Percentiles rank a stretch among this genome's conserved stretches.
These are phyloP conservation scores for Furcula furcula DNA, from an alignment of 2,888 invertebrate genomes.

Conservation along the genomic window DNA sequence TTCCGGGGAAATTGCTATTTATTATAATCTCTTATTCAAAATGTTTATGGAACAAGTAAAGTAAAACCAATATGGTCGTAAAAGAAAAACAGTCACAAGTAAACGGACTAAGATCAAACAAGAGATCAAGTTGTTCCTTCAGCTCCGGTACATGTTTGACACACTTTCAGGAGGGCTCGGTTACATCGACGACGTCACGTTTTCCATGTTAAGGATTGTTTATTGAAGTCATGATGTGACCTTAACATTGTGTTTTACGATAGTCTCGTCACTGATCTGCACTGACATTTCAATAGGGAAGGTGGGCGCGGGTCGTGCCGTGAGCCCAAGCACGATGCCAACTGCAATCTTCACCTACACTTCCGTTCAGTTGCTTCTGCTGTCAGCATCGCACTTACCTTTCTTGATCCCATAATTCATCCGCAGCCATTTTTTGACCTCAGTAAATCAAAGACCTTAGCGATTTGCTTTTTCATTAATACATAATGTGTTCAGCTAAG, in stretches of 20 bases:
- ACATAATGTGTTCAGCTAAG: too few species aligned
- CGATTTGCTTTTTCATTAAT: too few species aligned
- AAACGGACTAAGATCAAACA: conserved; percentile 31
- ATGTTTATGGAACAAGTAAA: not conserved
- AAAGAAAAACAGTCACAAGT: conserved; percentile 30
- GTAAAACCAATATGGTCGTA: not conserved
- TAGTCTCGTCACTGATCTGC: conserved; percentile 77
- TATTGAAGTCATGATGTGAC: conserved; percentile 81
- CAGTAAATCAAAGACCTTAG: too few species aligned
- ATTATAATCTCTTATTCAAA: too few species aligned
- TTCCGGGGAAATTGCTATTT: not conserved
- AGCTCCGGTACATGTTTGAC: conserved; percentile 61
- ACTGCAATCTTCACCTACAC: conserved; percentile 44
- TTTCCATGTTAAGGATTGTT: conserved; percentile 75
- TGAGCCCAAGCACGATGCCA: conserved; percentile 66
- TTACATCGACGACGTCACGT: conserved; percentile 73
- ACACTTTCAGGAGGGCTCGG: conserved; percentile 70
- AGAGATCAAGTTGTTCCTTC: conserved; percentile 50
- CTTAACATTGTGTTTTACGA: conserved; percentile 80
- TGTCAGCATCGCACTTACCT: conserved; percentile 40
- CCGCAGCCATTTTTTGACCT: too few species aligned
- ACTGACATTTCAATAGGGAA: conserved; percentile 80
- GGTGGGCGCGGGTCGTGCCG: conserved; percentile 75
- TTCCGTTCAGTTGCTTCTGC: conserved; percentile 16
- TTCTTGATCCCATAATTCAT: conserved; percentile 43